phyloP scores from a whole-genome alignment of 2,113 vertebrate genomes.

The Rhegmatorhina hoffmannsi region DNA sequence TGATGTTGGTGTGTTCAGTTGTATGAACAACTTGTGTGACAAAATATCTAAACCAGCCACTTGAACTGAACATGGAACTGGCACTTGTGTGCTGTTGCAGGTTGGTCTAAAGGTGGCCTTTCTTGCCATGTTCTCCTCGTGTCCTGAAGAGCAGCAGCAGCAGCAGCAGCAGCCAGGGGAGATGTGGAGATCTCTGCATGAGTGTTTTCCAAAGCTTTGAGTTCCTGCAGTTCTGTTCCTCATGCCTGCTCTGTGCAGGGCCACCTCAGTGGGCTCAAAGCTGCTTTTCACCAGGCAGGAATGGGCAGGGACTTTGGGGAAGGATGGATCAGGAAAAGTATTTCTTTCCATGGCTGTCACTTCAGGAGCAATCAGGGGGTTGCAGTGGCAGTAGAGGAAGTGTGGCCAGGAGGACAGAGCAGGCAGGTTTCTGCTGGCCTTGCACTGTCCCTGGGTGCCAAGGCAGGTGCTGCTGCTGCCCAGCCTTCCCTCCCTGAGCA shows the following conservation, averaged over 20 bases:
- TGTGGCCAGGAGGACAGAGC: background rate
- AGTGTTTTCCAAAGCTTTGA: background rate
- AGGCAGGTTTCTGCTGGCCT: background rate
- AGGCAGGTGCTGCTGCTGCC: background rate
- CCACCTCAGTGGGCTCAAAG: background rate
- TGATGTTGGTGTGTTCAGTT: background rate
- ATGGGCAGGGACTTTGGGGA: background rate
- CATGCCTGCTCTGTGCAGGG: background rate
- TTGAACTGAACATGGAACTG: background rate
- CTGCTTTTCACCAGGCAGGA: background rate
- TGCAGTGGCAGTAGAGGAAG: background rate
- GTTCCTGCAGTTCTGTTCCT: background rate
- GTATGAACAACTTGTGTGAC: background rate
- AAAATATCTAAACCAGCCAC: background rate
- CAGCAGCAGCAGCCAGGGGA: background rate
- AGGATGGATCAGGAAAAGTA: background rate
- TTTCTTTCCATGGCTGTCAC: background rate
- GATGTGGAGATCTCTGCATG: background rate
- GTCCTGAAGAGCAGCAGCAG: background rate
- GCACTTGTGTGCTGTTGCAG: background rate
- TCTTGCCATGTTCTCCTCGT: fast-evolving
- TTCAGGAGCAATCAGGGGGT: background rate
- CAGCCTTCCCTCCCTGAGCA: background rate
- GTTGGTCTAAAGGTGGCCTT: background rate
- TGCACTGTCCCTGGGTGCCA: background rate